phyloP scores from a whole-genome alignment of 2,113 vertebrate species.

The Numida meleagris region DNA sequence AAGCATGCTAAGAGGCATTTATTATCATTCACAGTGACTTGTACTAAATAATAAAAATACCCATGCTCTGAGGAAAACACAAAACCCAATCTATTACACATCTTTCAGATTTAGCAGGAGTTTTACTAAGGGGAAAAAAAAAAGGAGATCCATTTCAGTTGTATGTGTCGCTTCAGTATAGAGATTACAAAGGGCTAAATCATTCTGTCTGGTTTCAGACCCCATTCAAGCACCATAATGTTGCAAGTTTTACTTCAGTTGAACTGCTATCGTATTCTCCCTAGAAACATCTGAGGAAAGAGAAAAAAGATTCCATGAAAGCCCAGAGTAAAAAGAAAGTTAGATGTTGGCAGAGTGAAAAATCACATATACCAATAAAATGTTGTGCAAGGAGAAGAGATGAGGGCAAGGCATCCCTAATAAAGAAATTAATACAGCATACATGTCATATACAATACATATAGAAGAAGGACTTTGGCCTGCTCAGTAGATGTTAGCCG shows the following conservation, averaged over 20 bases:
- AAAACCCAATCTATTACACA: neutral
- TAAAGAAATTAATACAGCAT: neutral
- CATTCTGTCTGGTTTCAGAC: neutral
- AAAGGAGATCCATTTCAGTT: neutral
- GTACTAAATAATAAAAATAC: slow-evolving; percentile 29
- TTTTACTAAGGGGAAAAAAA: neutral
- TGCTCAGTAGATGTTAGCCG: neutral
- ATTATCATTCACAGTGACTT: neutral
- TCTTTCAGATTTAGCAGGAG: slow-evolving; percentile 9
- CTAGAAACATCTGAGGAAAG: neutral
- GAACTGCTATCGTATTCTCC: neutral
- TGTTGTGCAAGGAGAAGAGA: neutral
- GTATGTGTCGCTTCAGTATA: neutral
- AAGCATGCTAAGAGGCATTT: slow-evolving; percentile 40
- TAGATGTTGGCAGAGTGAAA: neutral
- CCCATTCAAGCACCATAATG: neutral
- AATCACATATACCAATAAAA: neutral
- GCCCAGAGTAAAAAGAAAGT: slow-evolving; percentile 1
- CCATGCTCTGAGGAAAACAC: slow-evolving; percentile 1
- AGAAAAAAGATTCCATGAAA: slow-evolving; percentile 4
- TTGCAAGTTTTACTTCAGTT: slow-evolving; percentile 1
- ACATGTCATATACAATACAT: neutral
- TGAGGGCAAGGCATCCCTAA: neutral
- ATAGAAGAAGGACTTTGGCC: neutral
- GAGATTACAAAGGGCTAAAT: neutral